Evolutionary conservation across 2,113 vertebrate species (phyloP), one percentile per base, ranked within the genome.

Genomic region (Cololabis saira): DNA sequence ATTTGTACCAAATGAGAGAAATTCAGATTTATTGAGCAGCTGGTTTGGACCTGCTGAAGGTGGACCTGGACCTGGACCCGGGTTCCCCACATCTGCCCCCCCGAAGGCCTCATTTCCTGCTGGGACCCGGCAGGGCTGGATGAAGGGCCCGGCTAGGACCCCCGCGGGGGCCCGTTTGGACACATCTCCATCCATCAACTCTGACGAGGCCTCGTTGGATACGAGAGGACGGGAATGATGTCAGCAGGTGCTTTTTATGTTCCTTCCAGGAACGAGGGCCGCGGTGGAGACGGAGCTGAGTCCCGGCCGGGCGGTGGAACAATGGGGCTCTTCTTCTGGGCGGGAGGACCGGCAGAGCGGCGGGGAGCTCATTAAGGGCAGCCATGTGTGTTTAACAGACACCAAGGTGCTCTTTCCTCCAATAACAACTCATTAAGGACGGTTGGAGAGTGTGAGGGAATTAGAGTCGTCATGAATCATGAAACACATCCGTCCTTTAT

Each of bases 31-130:
- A 55, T 65, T 78, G 61, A 73, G 64, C 57, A 62, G 52, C 7
- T 12, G 37, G 22, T 19, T 57, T 55, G 66, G 37, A 72, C 67
- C 65, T 61, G 41, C 19, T 64, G 37, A 78, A 74, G n/a, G n/a
- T 68, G 48, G 74, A n/a, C n/a, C n/a, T 55, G 67, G 37, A 14
- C 44, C 49, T 80, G 60, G 70, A 75, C 64, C 55, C 54, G 43
- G 67, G 64, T 41, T 69, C 68, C 71, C 67, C 64, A 82, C 84
- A 82, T 85, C 75, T 90, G 81, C 33, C 71, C 84, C 86, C 87
- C 76, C 57, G 83, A 93, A 90, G 85, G 84, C 90, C 90, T 93
- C 92, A 93, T 93, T 94, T 94, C 91, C 92, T 92, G 91, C 92
- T 74, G 68, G 76, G 71, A 89, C 78, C 74, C 52, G 19, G 71